Base-by-base conservation (phyloP, 2,797 vertebrate species). In the Hoplostethus atlanticus region DNA sequence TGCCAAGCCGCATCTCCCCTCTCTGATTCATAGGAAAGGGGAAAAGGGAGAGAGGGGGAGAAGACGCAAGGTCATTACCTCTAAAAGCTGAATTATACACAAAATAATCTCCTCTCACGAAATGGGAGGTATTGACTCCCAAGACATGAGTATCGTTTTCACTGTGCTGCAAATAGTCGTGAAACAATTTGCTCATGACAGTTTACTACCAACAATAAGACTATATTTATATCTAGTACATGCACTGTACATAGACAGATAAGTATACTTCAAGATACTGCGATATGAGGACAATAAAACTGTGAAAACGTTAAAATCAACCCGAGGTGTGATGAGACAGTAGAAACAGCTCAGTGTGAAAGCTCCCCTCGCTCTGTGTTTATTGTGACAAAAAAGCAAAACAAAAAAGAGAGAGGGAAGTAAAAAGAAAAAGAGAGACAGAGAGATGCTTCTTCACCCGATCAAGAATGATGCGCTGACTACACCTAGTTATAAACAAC, bases 1-100 rank as follows among this genome's bases (percentile, higher is more conserved):
- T 73, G 83, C 69, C 91, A 90, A 89, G 90, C 89, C 85, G 82
- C 68, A 64, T 91, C 92, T 87, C 84, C 71, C 71, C 66, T 81
- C 84, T 93, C 80, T 44, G 81, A 79, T 77, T 92, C 84, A 91
- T 6, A 68, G 73, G 64, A 67, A 70, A 56, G 46, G 52, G 42
- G 51, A 50, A 34, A 44, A 51, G 25, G 46, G 48, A 12, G 25
- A 21, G 40, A 62, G n/a, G 13, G 31, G 34, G 62, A 65, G 46
- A 84, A 85, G 66, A 71, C 80, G 73, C 83, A 91, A 94, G 89
- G 83, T 93, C 89, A 91, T 86, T 90, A 80, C 73, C 73, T 86
- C 57, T 76, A 62, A 86, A 90, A 79, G 84, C 64, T 57, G 84
- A 91, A 86, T 88, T 78, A 85, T 48, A 60, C 56, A 81, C 42